Percentiles rank a stretch among this genome's conserved stretches.
Conservation (phyloP, 2,113 vertebrate genomes). For the Leucoraja erinaceus region DNA sequence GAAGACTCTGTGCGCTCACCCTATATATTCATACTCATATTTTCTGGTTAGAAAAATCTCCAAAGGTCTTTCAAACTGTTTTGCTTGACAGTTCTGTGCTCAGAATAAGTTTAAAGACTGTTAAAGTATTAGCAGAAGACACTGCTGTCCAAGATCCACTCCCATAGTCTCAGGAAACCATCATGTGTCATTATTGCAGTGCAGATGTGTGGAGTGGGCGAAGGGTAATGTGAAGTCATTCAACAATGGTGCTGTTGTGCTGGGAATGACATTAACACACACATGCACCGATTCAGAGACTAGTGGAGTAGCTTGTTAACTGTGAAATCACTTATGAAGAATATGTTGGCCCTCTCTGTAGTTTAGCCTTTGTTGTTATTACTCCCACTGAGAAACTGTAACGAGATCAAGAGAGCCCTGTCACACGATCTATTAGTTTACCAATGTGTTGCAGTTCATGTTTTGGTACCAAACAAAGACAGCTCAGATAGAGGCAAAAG, state of each 20-base stretch:
- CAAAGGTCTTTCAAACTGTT: background rate
- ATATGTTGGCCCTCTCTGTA: constrained; percentile 1
- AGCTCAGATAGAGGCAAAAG: background rate
- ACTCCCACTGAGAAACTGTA: background rate
- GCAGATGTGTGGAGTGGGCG: background rate
- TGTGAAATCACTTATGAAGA: constrained; percentile 24
- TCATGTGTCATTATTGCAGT: background rate
- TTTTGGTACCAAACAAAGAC: background rate
- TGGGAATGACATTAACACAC: constrained; percentile 12
- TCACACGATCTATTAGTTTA: background rate
- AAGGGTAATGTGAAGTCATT: background rate
- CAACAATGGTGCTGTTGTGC: background rate
- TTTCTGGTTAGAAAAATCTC: background rate
- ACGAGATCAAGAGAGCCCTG: background rate
- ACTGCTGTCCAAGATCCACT: background rate
- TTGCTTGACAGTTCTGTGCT: background rate
- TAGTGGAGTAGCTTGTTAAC: background rate
- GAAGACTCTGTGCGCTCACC: no score
- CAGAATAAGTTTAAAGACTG: background rate
- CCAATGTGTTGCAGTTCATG: background rate
- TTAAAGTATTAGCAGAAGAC: background rate
- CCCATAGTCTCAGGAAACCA: background rate
- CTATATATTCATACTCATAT: background rate
- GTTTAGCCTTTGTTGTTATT: constrained; percentile 7
- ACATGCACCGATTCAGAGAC: background rate